phyloP scores from a whole-genome alignment of 2,888 invertebrate genomes.

The Agrochola lota region DNA sequence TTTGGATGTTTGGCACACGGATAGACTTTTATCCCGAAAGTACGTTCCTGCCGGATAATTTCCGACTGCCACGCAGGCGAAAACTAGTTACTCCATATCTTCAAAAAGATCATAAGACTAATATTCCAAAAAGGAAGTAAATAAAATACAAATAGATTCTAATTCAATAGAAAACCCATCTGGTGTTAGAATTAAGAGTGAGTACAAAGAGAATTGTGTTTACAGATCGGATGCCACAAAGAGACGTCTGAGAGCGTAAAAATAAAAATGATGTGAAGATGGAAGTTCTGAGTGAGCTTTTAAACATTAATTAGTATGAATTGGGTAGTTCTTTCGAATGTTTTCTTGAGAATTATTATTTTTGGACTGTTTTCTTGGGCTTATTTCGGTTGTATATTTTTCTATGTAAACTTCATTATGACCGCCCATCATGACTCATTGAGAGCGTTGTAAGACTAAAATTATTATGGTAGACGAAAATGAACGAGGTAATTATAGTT shows the following conservation, averaged over 20 bases:
- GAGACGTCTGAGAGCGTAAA: conserved; percentile 53
- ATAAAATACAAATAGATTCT: conserved; percentile 49
- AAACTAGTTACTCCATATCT: not conserved
- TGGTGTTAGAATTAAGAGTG: conserved; percentile 53
- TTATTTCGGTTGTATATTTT: not conserved
- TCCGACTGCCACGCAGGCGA: not conserved
- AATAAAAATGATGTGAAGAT: conserved; percentile 59
- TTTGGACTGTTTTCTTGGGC: conserved; percentile 15
- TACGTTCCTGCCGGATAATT: no score
- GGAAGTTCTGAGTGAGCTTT: conserved; percentile 56
- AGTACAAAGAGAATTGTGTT: conserved; percentile 61
- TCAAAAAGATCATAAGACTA: conserved; percentile 1
- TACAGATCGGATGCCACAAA: conserved; percentile 66
- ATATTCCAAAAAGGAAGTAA: conserved; percentile 33
- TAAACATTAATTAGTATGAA: conserved; percentile 59
- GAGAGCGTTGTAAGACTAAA: no score
- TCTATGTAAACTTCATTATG: not conserved
- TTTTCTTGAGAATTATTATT: conserved; percentile 26
- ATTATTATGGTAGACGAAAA: conserved; percentile 3
- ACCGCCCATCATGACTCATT: not conserved
- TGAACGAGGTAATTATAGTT: no score
- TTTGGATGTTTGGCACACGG: not conserved
- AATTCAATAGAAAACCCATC: conserved; percentile 57
- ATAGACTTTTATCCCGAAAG: not conserved
- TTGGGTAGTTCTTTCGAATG: conserved; percentile 25